phyloP scores from a whole-genome alignment of 2,797 vertebrate genomes.

The Myotis daubentonii region DNA sequence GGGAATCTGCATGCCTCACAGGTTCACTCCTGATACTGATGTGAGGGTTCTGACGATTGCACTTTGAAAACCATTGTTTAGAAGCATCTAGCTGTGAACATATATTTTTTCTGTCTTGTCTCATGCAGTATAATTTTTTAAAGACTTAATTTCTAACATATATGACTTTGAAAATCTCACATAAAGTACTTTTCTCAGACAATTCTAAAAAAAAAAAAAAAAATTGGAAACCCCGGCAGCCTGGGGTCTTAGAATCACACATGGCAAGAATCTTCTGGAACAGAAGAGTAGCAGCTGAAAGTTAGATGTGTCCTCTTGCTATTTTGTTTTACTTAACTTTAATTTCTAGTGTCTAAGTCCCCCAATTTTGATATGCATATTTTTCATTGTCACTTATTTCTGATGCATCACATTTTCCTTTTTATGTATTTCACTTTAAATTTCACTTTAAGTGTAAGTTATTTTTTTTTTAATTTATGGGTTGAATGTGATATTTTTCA shows the following conservation, averaged over 20 bases:
- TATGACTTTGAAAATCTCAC: not conserved
- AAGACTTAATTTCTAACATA: not conserved
- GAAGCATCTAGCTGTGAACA: not conserved
- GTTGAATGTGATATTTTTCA: not conserved
- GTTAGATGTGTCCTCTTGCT: not conserved
- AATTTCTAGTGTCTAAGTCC: not conserved
- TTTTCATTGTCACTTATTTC: not conserved
- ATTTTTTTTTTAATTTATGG: not conserved
- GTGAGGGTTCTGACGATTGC: fast-evolving
- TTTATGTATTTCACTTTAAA: not conserved
- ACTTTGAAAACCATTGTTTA: not conserved
- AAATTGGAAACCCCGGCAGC: not conserved
- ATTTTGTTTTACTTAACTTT: not conserved
- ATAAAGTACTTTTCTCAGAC: not conserved
- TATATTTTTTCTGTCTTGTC: not conserved
- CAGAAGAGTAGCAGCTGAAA: not conserved
- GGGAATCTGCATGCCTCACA: not conserved
- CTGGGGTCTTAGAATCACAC: not conserved
- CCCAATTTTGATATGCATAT: not conserved
- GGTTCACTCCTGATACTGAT: not conserved
- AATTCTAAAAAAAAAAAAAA: not conserved
- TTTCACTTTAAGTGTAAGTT: not conserved
- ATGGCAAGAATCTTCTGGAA: not conserved
- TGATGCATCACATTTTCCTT: not conserved
- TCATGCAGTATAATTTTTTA: not conserved